Conservation (phyloP, 53 echinoderm and acorn worm species). For the Pentamera pediparva region DNA sequence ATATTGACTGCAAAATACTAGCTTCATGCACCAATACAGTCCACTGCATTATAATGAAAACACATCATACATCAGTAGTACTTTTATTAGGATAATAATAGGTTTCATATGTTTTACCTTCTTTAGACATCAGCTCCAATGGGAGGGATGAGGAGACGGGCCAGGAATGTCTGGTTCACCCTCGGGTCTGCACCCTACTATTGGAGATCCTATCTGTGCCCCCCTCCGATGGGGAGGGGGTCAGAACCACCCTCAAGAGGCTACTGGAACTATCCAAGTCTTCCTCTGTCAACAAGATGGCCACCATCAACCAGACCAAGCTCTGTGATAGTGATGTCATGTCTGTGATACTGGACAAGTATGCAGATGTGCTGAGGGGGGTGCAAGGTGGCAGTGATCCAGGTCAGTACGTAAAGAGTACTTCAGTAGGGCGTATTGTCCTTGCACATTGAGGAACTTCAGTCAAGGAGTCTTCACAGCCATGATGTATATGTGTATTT, state of each 20-base stretch:
- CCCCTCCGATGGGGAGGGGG: not conserved
- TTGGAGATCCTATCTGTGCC: not conserved
- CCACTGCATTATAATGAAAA: too few relatives aligned
- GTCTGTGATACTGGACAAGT: slow-evolving; percentile 13
- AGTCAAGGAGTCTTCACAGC: too few relatives aligned
- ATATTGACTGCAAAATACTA: not conserved
- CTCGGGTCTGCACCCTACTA: slow-evolving; percentile 1
- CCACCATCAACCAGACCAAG: slow-evolving; percentile 1
- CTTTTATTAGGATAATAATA: too few relatives aligned
- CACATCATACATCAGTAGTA: too few relatives aligned
- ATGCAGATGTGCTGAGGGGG: slow-evolving; percentile 6
- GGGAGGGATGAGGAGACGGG: not conserved
- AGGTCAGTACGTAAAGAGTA: too few relatives aligned
- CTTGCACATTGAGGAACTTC: too few relatives aligned
- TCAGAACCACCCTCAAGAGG: not conserved
- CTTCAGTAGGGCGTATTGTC: too few relatives aligned
- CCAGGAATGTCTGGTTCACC: not conserved
- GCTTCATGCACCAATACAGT: not conserved
- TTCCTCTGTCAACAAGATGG: slow-evolving; percentile 24
- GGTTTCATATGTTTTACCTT: too few relatives aligned
- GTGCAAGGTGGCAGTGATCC: too few relatives aligned
- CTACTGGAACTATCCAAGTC: slow-evolving; percentile 2
- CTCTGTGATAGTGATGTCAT: not conserved
- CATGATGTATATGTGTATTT: too few relatives aligned
- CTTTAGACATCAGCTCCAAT: too few relatives aligned